A percentile compares a stretch with the other conserved stretches of the same genome.
These are phyloP conservation scores for Trachelus iudaicus DNA, from an alignment of 2,888 invertebrate species.

Conservation along the genomic window DNA sequence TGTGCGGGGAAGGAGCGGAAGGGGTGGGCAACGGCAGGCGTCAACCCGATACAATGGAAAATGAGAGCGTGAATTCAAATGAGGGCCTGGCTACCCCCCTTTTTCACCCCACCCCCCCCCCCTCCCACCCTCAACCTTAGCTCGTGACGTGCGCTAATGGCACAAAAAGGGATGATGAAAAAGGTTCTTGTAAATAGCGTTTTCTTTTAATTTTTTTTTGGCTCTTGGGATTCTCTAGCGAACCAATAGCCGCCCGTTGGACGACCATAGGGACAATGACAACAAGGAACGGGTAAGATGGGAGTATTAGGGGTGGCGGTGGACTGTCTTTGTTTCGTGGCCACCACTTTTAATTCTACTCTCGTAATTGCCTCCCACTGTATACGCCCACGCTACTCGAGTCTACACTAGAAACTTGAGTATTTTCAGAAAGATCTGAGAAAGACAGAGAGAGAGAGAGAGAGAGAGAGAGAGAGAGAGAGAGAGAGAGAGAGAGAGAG, in stretches of 20 bases:
- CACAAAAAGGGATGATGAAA: neutral
- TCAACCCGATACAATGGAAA: neutral
- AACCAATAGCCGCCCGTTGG: neutral
- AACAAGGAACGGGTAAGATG: neutral
- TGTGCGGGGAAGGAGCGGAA: too few species aligned
- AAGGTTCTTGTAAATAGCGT: neutral
- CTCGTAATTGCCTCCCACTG: neutral
- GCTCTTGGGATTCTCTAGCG: neutral
- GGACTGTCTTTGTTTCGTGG: neutral
- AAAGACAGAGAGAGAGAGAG: neutral
- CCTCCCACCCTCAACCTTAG: neutral
- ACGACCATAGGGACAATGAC: neutral
- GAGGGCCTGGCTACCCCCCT: neutral
- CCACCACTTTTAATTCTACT: neutral
- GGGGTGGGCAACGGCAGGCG: neutral
- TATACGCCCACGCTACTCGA: neutral
- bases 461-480: too few species aligned
- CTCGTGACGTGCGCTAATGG: neutral
- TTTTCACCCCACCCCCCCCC: neutral
- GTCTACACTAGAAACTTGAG: neutral
- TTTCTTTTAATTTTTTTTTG: neutral
- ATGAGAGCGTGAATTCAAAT: neutral
- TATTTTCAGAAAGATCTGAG: neutral
- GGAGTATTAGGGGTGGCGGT: neutral
- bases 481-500: too few species aligned